Evolutionary conservation across 2,888 invertebrate genomes (phyloP), one percentile per base, ranked within the genome.

Genomic region (Galerucella pusilla): DNA sequence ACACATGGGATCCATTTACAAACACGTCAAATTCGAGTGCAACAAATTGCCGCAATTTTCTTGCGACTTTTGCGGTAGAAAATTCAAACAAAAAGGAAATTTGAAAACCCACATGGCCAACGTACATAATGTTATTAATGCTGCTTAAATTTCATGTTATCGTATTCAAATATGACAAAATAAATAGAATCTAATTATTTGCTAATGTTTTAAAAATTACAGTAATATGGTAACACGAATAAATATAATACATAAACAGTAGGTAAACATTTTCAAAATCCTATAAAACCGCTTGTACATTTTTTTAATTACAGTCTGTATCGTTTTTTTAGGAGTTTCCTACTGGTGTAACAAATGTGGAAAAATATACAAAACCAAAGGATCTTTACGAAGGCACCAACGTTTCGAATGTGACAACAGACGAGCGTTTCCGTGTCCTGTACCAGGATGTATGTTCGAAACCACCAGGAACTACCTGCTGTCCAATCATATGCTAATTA

Each of bases 371-470:
- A 84, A 84, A 79, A 82, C 83, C 69, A 76, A 78, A 35, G 82
- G 81, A 66, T 83, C 83, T 54, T 68, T 83, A 45, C 74, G 75
- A 73, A 78, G 83, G 49, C 84, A 84, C 72, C 71, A 77, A 28
- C 80, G 77, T 69, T 82, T 81, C 65, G 83, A 83, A 75, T 84
- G 83, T 67, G 81, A 79, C 14, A 79, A 82, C 9, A 78, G 81
- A 11, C 63, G 68, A 42, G 57, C 66, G 4, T 92, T 87, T 91
- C 90, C 85, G 92, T 92, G 90, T 93, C 91, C 88, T 91, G 90
- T 83, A 91, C 91, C 88, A 92, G 90, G 86, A 93, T 90, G 84
- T 92, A 90, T 59, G 11, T 79, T 79, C 60, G 73, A 73, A 59
- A 77, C 76, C 52, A 79, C 77, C 61, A 73, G 78, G 16, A 78